Conservation (phyloP, 2,113 vertebrate genomes). For the Cololabis saira region DNA sequence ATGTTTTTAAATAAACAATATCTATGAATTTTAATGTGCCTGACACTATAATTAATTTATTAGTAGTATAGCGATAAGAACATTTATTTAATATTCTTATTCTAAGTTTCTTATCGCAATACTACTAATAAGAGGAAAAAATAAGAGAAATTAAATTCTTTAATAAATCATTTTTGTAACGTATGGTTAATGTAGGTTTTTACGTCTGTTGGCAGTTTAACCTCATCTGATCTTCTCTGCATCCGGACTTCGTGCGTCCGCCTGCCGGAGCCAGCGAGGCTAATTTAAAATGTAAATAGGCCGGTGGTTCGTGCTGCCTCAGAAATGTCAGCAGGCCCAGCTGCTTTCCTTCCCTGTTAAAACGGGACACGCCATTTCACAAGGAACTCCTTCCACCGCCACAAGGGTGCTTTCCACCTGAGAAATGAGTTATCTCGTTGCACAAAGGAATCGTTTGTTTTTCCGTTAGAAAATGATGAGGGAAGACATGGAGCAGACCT, state of each 20-base stretch:
- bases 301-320: slow-evolving; percentile 29
- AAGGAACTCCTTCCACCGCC: not conserved
- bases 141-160: too few relatives aligned
- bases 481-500: not conserved
- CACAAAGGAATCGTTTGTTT: not conserved
- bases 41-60: too few relatives aligned
- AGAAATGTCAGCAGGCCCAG: slow-evolving; percentile 1
- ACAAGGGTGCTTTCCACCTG: not conserved
- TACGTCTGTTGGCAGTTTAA: not conserved
- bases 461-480: not conserved
- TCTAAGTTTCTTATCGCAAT: too few relatives aligned
- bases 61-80: too few relatives aligned
- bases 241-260: not conserved
- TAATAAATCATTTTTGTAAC: not conserved
- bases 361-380: not conserved
- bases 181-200: too few relatives aligned
- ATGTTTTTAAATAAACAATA: too few relatives aligned
- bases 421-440: not conserved
- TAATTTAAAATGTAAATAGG: slow-evolving; percentile 55
- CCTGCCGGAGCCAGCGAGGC: slow-evolving; percentile 12
- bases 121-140: too few relatives aligned
- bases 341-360: slow-evolving; percentile 1
- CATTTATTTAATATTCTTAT: too few relatives aligned
- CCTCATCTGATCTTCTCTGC: not conserved
- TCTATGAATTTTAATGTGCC: too few relatives aligned